phyloP scores from a whole-genome alignment of 2,888 invertebrate species.

The Flexamia atlantica region DNA sequence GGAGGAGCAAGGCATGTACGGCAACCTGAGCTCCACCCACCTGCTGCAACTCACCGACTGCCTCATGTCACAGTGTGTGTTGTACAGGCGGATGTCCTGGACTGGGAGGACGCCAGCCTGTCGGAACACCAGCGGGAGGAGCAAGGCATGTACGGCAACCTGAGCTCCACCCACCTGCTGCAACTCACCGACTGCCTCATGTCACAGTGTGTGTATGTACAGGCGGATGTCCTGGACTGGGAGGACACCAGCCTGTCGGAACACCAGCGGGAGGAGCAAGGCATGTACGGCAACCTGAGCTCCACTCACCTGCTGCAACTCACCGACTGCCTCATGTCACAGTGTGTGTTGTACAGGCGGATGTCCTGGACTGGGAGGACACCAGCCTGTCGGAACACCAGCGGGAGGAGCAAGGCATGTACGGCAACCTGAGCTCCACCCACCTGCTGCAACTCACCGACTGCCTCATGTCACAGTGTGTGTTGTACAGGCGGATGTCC shows the following conservation, averaged over 20 bases:
- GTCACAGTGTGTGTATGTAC: background rate
- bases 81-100: constrained; percentile 38
- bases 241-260: constrained; percentile 70
- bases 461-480: too few relatives aligned
- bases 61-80: too few relatives aligned
- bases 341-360: background rate
- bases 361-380: constrained; percentile 68
- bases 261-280: constrained; percentile 88
- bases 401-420: constrained; percentile 96
- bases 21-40: constrained; percentile 90
- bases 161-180: constrained; percentile 91
- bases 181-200: constrained; percentile 82
- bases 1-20: constrained; percentile 98
- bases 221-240: constrained; percentile 63
- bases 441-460: constrained; percentile 93
- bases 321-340: constrained; percentile 76
- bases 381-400: constrained; percentile 74
- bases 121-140: constrained; percentile 82
- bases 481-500: constrained; percentile 68
- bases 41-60: constrained; percentile 88
- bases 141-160: constrained; percentile 96
- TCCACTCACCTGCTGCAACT: constrained; percentile 92
- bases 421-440: constrained; percentile 88
- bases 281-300: constrained; percentile 95
- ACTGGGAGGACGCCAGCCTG: constrained; percentile 68